A percentile compares a stretch with the other conserved stretches of the same genome.
These are phyloP conservation scores for Norana najaformis DNA, from an alignment of 2,888 invertebrate genomes.

Conservation along the genomic window DNA sequence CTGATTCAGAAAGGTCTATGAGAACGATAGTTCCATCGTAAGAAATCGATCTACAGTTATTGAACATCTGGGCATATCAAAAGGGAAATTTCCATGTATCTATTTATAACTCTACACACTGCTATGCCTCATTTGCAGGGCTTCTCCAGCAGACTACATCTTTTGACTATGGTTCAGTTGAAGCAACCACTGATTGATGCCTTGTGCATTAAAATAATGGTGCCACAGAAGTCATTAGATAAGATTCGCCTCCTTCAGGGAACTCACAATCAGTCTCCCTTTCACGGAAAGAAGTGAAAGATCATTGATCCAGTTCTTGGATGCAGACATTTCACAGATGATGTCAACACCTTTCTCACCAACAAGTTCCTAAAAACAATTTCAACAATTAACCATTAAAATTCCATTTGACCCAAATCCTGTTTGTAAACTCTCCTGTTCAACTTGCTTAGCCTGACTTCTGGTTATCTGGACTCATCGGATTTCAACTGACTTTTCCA, in stretches of 20 bases:
- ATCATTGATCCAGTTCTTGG: neutral
- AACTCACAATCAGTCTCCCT: conserved; percentile 18
- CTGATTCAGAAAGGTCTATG: too few relatives aligned
- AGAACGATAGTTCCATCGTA: too few relatives aligned
- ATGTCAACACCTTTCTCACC: neutral
- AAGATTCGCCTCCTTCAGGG: neutral
- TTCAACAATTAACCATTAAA: neutral
- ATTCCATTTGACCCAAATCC: neutral
- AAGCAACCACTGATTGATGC: neutral
- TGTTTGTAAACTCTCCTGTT: neutral
- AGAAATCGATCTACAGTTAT: too few relatives aligned
- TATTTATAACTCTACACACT: neutral
- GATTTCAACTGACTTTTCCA: neutral
- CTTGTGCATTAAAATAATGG: neutral
- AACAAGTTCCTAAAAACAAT: neutral
- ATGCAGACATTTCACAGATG: neutral
- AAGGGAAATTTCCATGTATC: neutral
- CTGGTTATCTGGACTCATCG: neutral
- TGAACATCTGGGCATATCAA: too few relatives aligned
- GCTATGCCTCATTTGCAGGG: neutral
- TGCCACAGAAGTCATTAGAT: neutral
- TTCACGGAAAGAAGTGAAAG: conserved; percentile 20
- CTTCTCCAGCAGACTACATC: too few relatives aligned
- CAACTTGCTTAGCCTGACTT: neutral
- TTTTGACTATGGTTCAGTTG: neutral